phyloP scores from a whole-genome alignment of 2,113 vertebrate species.

The Vidua macroura region DNA sequence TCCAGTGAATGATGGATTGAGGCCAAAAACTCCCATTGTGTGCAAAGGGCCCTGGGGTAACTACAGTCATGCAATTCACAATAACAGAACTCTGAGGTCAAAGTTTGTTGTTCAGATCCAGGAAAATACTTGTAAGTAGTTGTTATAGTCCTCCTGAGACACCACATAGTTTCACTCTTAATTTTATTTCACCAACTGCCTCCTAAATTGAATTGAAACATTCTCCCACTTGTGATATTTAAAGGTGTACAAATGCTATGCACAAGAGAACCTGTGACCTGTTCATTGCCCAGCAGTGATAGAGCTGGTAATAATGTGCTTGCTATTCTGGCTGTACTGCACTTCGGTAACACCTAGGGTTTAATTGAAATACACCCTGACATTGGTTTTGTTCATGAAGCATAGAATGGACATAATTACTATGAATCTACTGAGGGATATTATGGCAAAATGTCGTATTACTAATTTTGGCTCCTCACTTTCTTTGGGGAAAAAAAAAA shows the following conservation, averaged over 20 bases:
- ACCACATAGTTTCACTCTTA: constrained; percentile 5
- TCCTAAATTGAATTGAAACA: constrained; percentile 51
- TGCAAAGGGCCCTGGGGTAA: neutral
- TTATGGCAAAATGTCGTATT: constrained; percentile 52
- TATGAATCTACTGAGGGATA: constrained; percentile 49
- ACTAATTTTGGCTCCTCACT: constrained; percentile 53
- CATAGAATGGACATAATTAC: constrained; percentile 54
- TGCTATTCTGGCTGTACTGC: constrained; percentile 65
- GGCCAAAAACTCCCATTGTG: neutral
- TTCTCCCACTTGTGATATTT: constrained; percentile 71
- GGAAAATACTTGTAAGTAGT: neutral
- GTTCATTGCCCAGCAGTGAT: constrained; percentile 68
- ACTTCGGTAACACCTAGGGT: constrained; percentile 64
- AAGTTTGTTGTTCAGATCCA: neutral
- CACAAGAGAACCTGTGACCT: constrained; percentile 58
- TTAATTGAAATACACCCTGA: constrained; percentile 76
- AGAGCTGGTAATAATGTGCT: constrained; percentile 71
- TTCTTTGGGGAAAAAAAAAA: constrained; percentile 19
- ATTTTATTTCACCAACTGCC: constrained; percentile 28
- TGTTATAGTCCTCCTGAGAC: neutral
- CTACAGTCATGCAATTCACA: neutral
- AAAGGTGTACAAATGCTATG: constrained; percentile 47
- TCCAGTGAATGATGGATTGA: neutral
- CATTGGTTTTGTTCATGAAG: constrained; percentile 70
- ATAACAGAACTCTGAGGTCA: neutral